Conservation (phyloP, 2,113 vertebrate genomes). For the Coptodon rendalli region DNA sequence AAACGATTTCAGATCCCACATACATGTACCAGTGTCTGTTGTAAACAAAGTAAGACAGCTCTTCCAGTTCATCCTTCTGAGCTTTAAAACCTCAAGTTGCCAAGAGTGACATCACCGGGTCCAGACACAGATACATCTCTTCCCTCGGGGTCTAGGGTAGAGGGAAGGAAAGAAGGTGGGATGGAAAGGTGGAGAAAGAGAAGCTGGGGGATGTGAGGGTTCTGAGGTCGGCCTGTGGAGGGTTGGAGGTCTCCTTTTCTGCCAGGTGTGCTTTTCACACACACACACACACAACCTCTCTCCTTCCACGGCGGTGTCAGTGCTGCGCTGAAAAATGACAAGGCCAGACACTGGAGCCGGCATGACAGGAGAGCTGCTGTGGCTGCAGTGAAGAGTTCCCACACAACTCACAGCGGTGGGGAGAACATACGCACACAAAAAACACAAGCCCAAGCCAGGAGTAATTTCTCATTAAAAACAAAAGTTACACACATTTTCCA, state of each 20-base stretch:
- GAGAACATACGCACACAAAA: neutral
- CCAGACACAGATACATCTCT: constrained; percentile 56
- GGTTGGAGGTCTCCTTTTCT: constrained; percentile 34
- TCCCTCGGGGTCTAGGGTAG: constrained; percentile 13
- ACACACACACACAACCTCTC: constrained; percentile 19
- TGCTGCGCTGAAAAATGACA: constrained; percentile 54
- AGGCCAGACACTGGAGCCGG: constrained; percentile 50
- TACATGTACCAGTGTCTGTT: neutral
- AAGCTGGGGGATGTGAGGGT: neutral
- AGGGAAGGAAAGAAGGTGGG: constrained; percentile 18
- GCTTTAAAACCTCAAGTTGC: constrained; percentile 33
- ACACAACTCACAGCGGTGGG: constrained; percentile 20
- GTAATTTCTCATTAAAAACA: neutral
- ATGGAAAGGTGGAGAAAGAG: constrained; percentile 16
- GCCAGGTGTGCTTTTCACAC: constrained; percentile 63
- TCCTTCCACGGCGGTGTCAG: constrained; percentile 7
- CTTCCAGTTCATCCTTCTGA: constrained; percentile 13
- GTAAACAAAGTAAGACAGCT: constrained; percentile 22
- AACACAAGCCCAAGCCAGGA: neutral
- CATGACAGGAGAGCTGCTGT: constrained; percentile 38
- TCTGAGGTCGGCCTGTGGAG: constrained; percentile 3
- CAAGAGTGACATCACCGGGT: constrained; percentile 61
- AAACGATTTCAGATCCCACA: neutral
- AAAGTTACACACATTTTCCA: neutral
- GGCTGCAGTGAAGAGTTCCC: constrained; percentile 31